Percentiles rank a stretch among this genome's conserved stretches.
Evolutionary conservation across 2,797 vertebrate species (phyloP).

Genomic region (Ceryle rudis): DNA sequence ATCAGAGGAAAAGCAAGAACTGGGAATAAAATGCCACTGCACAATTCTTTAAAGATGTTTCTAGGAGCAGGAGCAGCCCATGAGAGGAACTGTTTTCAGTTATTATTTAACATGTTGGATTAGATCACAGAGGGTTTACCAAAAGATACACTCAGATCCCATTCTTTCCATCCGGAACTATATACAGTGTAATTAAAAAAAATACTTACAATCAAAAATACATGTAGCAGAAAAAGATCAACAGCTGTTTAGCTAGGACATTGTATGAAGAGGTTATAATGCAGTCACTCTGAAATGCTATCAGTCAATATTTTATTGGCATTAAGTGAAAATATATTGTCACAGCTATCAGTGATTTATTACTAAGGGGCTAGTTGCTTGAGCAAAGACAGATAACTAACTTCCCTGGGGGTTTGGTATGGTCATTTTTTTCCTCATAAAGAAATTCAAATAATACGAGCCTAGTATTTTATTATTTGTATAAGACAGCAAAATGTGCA

Average conservation of each 20-base stretch:
- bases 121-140: neutral
- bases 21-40: conserved; percentile 10
- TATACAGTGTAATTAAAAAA: neutral
- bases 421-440: neutral
- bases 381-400: conserved; percentile 5
- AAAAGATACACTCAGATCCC: neutral
- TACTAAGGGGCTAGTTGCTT: conserved; percentile 30
- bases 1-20: conserved; percentile 12
- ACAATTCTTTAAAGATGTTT: conserved; percentile 44
- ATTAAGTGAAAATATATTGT: conserved; percentile 13
- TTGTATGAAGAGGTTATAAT: neutral
- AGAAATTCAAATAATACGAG: neutral
- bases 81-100: conserved; percentile 18
- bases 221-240: conserved; percentile 11
- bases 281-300: conserved; percentile 25
- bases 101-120: conserved; percentile 5
- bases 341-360: neutral
- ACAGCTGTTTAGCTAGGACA: conserved; percentile 2
- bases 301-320: neutral
- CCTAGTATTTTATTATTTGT: conserved; percentile 2
- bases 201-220: neutral
- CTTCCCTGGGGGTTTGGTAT: neutral
- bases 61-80: neutral
- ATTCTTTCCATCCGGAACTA: neutral
- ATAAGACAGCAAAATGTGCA: neutral